These are phyloP conservation scores for Calypte anna DNA, from an alignment of 2,113 vertebrate species.

Conservation along the genomic window DNA sequence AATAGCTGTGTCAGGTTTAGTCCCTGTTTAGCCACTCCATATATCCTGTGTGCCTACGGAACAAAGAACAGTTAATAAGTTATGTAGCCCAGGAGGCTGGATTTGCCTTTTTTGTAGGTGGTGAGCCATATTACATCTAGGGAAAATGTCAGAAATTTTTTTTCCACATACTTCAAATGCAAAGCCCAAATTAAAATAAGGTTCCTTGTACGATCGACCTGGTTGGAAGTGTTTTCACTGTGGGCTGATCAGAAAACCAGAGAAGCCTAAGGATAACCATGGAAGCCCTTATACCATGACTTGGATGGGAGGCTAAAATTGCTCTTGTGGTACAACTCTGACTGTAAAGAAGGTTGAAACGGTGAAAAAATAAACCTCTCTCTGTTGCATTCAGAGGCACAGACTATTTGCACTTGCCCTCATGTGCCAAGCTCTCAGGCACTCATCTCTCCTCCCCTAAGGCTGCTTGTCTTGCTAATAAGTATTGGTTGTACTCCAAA, in stretches of 20 bases:
- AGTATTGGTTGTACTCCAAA: background rate
- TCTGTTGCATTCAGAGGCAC: background rate
- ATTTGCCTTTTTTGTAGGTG: background rate
- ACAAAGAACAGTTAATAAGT: background rate
- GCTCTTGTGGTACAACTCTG: background rate
- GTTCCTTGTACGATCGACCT: background rate
- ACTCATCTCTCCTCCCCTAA: background rate
- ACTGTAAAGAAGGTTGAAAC: background rate
- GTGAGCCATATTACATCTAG: background rate
- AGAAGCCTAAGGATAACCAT: background rate
- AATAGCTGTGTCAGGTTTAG: background rate
- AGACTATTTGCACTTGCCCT: background rate
- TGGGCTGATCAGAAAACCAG: background rate
- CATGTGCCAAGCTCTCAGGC: background rate
- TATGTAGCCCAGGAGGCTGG: background rate
- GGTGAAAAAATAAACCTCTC: background rate
- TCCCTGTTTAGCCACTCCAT: background rate
- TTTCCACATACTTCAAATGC: background rate
- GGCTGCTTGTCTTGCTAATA: background rate
- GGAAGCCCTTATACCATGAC: background rate
- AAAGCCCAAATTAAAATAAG: background rate
- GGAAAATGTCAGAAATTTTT: background rate
- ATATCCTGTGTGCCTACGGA: rapidly evolving
- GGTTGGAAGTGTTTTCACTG: background rate
- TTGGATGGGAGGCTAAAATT: background rate